phyloP scores from a whole-genome alignment of 2,888 invertebrate species.

The Acrobasis consociella region DNA sequence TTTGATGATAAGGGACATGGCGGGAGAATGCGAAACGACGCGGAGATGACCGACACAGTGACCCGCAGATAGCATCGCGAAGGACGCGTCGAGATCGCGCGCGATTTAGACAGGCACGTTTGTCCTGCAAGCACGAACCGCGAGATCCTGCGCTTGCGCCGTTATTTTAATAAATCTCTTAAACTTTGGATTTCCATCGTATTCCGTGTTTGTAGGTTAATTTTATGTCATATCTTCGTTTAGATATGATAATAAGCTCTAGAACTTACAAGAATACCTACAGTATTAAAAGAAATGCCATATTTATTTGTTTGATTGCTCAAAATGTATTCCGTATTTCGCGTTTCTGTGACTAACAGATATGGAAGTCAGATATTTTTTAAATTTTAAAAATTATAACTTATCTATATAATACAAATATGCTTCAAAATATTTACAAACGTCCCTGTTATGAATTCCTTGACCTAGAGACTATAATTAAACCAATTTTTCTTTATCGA shows the following conservation, averaged over 20 bases:
- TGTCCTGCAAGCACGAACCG: slow-evolving; percentile 20
- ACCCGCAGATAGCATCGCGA: slow-evolving; percentile 19
- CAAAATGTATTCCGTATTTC: too few species aligned
- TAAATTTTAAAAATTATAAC: too few species aligned
- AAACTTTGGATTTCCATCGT: neutral
- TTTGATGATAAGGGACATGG: slow-evolving; percentile 8
- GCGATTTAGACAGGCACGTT: slow-evolving; percentile 17
- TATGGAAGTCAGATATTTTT: too few species aligned
- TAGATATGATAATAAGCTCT: too few species aligned
- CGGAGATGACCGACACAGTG: slow-evolving; percentile 24
- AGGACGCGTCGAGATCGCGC: slow-evolving; percentile 22
- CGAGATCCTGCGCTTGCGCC: slow-evolving; percentile 11
- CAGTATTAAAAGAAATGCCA: too few species aligned
- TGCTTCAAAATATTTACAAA: neutral
- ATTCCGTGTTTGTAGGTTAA: slow-evolving; percentile 1
- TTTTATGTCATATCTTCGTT: neutral
- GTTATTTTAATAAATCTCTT: slow-evolving; percentile 9
- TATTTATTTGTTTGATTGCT: too few species aligned
- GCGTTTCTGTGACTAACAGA: too few species aligned
- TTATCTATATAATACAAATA: too few species aligned
- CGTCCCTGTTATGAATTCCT: neutral
- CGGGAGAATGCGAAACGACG: slow-evolving; percentile 15
- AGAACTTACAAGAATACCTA: too few species aligned
- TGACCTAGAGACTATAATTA: neutral
- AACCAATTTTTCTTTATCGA: neutral